Conservation (phyloP, 2,888 invertebrate species). For the Ophioninae sp. region DNA sequence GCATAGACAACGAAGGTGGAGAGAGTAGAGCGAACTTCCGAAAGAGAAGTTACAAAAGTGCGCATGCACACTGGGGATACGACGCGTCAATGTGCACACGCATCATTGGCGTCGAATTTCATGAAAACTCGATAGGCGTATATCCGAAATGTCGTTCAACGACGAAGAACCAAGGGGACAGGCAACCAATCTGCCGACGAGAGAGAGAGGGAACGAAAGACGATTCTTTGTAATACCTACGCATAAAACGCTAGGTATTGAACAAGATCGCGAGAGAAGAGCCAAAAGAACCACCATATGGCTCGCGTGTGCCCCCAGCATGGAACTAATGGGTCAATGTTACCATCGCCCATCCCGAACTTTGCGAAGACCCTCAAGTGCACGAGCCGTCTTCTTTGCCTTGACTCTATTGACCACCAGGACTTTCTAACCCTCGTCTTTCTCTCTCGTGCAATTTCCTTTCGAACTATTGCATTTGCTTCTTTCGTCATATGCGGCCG, state of each 20-base stretch:
- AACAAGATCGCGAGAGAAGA: slow-evolving; percentile 46
- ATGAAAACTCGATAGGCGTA: slow-evolving; percentile 44
- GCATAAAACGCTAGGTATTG: slow-evolving; percentile 12
- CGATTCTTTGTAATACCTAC: background rate
- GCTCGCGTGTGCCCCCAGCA: slow-evolving; percentile 76
- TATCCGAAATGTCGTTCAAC: background rate
- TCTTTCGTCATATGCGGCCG: background rate
- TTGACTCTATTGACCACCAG: slow-evolving; percentile 6
- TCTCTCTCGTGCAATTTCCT: slow-evolving; percentile 17
- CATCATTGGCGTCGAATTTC: slow-evolving; percentile 45
- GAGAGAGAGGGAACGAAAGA: slow-evolving; percentile 3
- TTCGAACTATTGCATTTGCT: slow-evolving; percentile 8
- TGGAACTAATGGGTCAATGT: slow-evolving; percentile 76
- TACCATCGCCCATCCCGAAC: slow-evolving; percentile 57
- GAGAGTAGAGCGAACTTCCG: slow-evolving; percentile 23
- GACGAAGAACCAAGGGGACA: background rate
- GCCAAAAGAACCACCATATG: slow-evolving; percentile 69
- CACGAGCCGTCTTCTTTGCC: slow-evolving; percentile 25
- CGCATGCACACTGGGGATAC: slow-evolving; percentile 20
- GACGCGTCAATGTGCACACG: slow-evolving; percentile 34
- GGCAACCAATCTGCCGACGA: background rate
- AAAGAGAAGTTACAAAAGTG: slow-evolving; percentile 37
- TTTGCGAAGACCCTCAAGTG: slow-evolving; percentile 55
- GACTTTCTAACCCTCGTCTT: slow-evolving; percentile 10
- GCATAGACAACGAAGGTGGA: slow-evolving; percentile 3